A percentile compares a stretch with the other conserved stretches of the same genome.
phyloP scores from a whole-genome alignment of 2,113 vertebrate genomes.

The Irena cyanogastra region DNA sequence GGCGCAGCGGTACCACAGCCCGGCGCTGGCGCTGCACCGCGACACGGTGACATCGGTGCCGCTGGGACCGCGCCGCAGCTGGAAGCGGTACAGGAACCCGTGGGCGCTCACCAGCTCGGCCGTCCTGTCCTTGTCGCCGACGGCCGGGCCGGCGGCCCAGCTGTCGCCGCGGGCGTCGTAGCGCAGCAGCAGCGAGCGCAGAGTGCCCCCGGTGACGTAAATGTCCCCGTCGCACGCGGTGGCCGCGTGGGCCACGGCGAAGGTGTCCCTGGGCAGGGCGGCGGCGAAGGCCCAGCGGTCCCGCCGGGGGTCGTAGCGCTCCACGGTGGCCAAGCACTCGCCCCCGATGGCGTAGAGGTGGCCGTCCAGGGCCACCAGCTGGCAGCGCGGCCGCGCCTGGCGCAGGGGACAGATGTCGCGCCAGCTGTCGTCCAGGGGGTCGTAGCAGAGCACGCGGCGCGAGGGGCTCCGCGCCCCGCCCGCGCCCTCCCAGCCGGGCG shows the following conservation, averaged over 20 bases:
- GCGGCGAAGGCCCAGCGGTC: slow-evolving; percentile 73
- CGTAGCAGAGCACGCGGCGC: slow-evolving; percentile 88
- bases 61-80: slow-evolving; percentile 77
- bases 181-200: slow-evolving; percentile 81
- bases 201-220: slow-evolving; percentile 84
- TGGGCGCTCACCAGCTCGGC: slow-evolving; percentile 76
- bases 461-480: slow-evolving; percentile 72
- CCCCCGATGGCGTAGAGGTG: slow-evolving; percentile 90
- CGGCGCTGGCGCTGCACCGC: slow-evolving; percentile 80
- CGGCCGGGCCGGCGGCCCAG: not conserved
- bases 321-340: slow-evolving; percentile 87
- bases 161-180: slow-evolving; percentile 58
- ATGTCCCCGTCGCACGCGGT: slow-evolving; percentile 80
- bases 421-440: slow-evolving; percentile 64
- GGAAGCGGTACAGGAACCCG: slow-evolving; percentile 87
- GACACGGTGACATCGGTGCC: slow-evolving; percentile 69
- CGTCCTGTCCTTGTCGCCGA: slow-evolving; percentile 68
- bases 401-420: slow-evolving; percentile 58
- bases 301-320: slow-evolving; percentile 83
- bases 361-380: slow-evolving; percentile 84
- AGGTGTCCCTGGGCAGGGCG: slow-evolving; percentile 59
- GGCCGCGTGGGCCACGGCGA: slow-evolving; percentile 87
- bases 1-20: slow-evolving; percentile 88
- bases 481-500: slow-evolving; percentile 77
- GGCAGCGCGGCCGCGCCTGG: slow-evolving; percentile 87